Evolutionary conservation across 2,888 invertebrate species (phyloP).

Genomic region (Cloeon dipterum): DNA sequence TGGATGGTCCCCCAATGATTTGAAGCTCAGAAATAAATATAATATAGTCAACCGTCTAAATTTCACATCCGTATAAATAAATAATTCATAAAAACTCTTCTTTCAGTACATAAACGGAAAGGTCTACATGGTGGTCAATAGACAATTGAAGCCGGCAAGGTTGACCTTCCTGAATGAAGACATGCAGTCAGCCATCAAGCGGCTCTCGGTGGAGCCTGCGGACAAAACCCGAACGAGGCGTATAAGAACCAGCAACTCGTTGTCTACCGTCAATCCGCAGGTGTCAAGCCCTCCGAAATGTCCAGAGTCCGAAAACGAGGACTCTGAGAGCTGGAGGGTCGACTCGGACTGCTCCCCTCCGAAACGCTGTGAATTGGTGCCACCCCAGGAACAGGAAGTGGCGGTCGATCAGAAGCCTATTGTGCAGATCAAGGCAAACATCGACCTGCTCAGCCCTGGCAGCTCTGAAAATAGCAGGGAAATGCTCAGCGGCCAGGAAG

Average conservation of each 20-base stretch:
- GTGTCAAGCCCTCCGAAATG: not conserved
- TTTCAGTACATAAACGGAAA: conserved; percentile 1
- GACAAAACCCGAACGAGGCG: not conserved
- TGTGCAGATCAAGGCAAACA: no score
- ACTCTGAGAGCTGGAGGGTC: not conserved
- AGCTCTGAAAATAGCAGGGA: not conserved
- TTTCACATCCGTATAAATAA: no score
- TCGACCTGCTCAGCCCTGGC: not conserved
- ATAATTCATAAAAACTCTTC: no score
- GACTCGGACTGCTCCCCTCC: not conserved
- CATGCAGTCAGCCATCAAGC: not conserved
- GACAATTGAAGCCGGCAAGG: not conserved
- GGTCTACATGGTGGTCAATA: not conserved
- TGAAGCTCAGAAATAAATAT: no score
- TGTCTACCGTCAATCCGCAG: not conserved
- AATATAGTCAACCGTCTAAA: no score
- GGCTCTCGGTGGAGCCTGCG: not conserved
- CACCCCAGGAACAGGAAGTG: not conserved
- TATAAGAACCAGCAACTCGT: not conserved
- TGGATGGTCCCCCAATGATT: no score
- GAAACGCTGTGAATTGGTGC: no score
- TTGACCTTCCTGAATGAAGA: not conserved
- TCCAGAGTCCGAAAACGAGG: not conserved
- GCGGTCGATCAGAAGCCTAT: not conserved
- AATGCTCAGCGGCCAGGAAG: not conserved